Percentiles rank a stretch among this genome's conserved stretches.
These are phyloP conservation scores for Melanocharis versteri DNA, from an alignment of 2,113 vertebrate species.

Conservation along the genomic window DNA sequence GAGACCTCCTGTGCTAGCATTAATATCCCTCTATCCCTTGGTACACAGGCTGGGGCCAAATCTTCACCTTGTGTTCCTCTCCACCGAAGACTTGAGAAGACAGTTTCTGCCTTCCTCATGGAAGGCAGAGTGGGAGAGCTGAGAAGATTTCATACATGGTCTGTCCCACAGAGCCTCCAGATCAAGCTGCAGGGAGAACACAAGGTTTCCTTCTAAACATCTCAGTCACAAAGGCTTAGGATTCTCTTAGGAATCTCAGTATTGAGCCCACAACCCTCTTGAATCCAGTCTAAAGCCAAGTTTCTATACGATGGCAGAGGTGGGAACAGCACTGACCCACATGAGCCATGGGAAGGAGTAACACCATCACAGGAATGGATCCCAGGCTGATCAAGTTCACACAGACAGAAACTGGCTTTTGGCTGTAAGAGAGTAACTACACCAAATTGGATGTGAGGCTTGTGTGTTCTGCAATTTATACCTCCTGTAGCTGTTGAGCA, in stretches of 20 bases:
- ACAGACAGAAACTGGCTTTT: background rate
- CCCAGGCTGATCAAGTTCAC: background rate
- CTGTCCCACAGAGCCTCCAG: background rate
- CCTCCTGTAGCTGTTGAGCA: background rate
- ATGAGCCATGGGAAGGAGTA: background rate
- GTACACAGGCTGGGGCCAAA: background rate
- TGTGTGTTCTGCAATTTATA: background rate
- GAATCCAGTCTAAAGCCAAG: background rate
- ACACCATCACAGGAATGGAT: background rate
- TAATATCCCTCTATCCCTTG: background rate
- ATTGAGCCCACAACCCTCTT: background rate
- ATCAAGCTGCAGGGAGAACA: background rate
- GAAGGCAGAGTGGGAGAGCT: background rate
- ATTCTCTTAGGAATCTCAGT: background rate
- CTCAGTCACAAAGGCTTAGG: background rate
- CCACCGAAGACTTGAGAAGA: background rate
- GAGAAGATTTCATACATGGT: fast-evolving
- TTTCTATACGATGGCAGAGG: fast-evolving
- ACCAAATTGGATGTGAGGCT: background rate
- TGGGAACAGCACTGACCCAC: background rate
- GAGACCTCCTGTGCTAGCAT: background rate
- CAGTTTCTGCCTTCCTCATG: background rate
- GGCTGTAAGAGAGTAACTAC: background rate
- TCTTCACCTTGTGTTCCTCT: background rate
- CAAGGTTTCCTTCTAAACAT: background rate